These are phyloP conservation scores for Apamea epomidion DNA, from an alignment of 2,888 invertebrate species.

Conservation along the genomic window DNA sequence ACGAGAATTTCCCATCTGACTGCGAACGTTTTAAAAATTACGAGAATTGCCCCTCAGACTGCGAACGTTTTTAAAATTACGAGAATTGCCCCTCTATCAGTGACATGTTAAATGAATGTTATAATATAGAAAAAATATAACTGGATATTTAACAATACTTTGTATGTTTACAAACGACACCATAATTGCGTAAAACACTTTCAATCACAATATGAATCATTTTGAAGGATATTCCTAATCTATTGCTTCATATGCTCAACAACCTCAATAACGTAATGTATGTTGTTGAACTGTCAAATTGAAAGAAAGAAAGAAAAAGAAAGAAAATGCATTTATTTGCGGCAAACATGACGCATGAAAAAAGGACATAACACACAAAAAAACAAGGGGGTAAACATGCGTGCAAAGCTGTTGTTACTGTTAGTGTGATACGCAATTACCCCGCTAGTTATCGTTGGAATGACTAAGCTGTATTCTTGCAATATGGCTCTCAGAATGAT, in stretches of 20 bases:
- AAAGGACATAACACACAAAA: too few species aligned
- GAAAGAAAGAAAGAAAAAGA: too few species aligned
- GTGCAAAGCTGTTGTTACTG: not conserved
- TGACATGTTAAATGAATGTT: constrained; percentile 1
- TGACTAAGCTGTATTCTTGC: not conserved
- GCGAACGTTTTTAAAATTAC: too few species aligned
- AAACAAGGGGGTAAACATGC: too few species aligned
- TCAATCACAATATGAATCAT: not conserved
- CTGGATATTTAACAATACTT: not conserved
- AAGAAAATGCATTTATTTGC: too few species aligned
- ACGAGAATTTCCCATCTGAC: too few species aligned
- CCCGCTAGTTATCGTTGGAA: not conserved
- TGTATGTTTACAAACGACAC: not conserved
- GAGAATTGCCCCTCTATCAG: too few species aligned
- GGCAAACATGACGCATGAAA: too few species aligned
- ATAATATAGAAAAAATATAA: not conserved
- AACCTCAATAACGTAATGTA: not conserved
- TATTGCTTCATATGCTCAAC: not conserved
- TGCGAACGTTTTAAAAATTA: too few species aligned
- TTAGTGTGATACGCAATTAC: too few species aligned
- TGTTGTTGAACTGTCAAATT: not conserved
- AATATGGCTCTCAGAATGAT: not conserved
- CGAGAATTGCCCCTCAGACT: too few species aligned
- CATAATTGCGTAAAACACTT: not conserved
- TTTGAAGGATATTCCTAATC: not conserved